phyloP scores from a whole-genome alignment of 2,888 invertebrate species.

The Cosmia trapezina region DNA sequence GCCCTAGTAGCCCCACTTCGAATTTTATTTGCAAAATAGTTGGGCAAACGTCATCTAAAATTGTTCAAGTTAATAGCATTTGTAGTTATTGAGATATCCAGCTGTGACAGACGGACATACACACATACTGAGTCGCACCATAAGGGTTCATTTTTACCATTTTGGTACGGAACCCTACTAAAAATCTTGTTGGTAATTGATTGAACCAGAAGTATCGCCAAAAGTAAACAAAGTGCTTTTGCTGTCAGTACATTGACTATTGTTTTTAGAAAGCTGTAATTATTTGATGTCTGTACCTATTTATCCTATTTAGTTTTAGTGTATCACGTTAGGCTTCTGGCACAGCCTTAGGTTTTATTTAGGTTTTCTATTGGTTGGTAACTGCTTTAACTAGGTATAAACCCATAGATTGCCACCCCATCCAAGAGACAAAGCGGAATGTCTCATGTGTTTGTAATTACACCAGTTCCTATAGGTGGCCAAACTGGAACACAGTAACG shows the following conservation, averaged over 20 bases:
- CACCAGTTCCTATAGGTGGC: background rate
- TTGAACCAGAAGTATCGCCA: conserved; percentile 11
- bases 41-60: too few relatives aligned
- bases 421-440: background rate
- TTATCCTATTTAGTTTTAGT: background rate
- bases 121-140: too few relatives aligned
- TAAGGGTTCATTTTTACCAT: too few relatives aligned
- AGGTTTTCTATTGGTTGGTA: background rate
- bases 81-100: too few relatives aligned
- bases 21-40: too few relatives aligned
- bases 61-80: too few relatives aligned
- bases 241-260: background rate
- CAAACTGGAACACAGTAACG: too few relatives aligned
- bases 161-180: too few relatives aligned
- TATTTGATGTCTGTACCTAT: background rate
- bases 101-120: too few relatives aligned
- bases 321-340: background rate
- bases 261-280: conserved; percentile 16
- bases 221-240: conserved; percentile 29
- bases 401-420: background rate
- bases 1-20: too few relatives aligned
- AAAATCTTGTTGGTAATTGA: background rate
- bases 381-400: background rate
- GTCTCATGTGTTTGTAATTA: too few relatives aligned
- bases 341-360: background rate